A percentile compares a stretch with the other conserved stretches of the same genome.
Evolutionary conservation across 2,888 invertebrate genomes (phyloP).

Genomic region (Mesorhabditis belari): DNA sequence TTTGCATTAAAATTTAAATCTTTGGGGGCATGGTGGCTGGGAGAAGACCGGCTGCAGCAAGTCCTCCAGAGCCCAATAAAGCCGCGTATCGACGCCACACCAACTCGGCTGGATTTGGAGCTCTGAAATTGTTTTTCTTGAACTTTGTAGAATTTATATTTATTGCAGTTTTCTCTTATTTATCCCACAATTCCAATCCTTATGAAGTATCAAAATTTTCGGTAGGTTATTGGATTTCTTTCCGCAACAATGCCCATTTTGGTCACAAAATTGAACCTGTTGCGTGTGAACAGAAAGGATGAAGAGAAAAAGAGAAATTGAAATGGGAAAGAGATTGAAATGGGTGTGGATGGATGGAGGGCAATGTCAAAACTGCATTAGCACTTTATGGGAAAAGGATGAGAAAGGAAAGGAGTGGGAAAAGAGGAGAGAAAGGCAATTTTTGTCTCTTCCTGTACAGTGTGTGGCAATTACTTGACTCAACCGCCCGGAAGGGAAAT

Average conservation of each 20-base stretch:
- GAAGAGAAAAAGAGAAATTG: neutral
- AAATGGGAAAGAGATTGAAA: too few species aligned
- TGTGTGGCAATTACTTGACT: too few species aligned
- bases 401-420: neutral
- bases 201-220: neutral
- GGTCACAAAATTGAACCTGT: neutral
- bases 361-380: neutral
- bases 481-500: too few species aligned
- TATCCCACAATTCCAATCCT: too few species aligned
- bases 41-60: slow-evolving; percentile 37
- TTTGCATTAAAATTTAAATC: too few species aligned
- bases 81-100: slow-evolving; percentile 46
- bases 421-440: too few species aligned
- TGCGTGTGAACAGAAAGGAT: neutral
- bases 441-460: too few species aligned
- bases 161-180: too few species aligned
- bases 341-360: neutral
- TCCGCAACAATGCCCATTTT: neutral
- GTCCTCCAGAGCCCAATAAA: slow-evolving; percentile 36
- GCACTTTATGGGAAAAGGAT: neutral
- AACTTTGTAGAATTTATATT: too few species aligned
- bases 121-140: too few species aligned
- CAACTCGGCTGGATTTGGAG: slow-evolving; percentile 18
- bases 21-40: slow-evolving; percentile 9
- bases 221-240: too few species aligned